These are phyloP conservation scores for Cyaniris semiargus DNA, from an alignment of 2,888 invertebrate species.

Conservation along the genomic window DNA sequence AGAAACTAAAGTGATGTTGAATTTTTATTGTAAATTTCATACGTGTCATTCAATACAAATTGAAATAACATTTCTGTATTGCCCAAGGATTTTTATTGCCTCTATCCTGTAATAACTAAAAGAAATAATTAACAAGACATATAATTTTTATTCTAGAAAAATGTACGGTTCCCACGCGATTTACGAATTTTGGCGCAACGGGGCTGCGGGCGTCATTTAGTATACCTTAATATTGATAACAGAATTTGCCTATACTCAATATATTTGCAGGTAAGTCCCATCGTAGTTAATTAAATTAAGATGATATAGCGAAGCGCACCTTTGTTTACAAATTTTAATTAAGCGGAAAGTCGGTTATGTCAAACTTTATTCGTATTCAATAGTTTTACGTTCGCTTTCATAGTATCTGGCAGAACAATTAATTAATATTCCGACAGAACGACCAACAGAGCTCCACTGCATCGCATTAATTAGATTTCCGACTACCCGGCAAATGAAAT, in stretches of 20 bases:
- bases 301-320: too few species aligned
- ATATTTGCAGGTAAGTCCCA: too few species aligned
- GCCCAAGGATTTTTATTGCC: not conserved
- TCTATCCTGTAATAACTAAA: not conserved
- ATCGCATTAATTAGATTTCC: not conserved
- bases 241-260: too few species aligned
- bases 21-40: not conserved
- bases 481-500: not conserved
- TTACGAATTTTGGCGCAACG: too few species aligned
- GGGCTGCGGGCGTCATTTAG: too few species aligned
- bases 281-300: too few species aligned
- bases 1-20: constrained; percentile 6
- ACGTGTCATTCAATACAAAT: too few species aligned
- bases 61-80: not conserved
- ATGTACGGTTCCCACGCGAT: too few species aligned
- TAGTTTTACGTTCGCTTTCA: not conserved
- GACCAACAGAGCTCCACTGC: not conserved
- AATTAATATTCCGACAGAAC: not conserved
- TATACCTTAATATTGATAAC: too few species aligned
- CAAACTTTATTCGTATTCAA: not conserved
- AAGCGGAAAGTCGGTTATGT: not conserved
- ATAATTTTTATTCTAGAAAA: too few species aligned
- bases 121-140: too few species aligned
- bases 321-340: not conserved
- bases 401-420: not conserved